Evolutionary conservation across 2,797 vertebrate species (phyloP), one percentile per base, ranked within the genome.

Genomic region (Hoplostethus atlanticus): DNA sequence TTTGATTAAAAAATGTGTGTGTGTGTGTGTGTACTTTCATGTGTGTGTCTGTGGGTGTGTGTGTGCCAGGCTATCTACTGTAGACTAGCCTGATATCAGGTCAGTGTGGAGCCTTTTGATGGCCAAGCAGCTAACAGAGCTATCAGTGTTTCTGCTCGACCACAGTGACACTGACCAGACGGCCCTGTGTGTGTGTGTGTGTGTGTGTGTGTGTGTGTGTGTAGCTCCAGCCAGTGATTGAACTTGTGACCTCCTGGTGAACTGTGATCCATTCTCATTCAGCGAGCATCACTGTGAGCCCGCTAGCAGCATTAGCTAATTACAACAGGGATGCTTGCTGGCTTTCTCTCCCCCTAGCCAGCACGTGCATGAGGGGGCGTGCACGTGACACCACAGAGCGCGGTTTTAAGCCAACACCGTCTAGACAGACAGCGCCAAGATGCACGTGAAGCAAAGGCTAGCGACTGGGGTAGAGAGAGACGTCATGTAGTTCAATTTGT

Each of bases 251-350:
- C 83, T 67, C 28, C 55, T 15, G 0, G 12, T 91, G 87, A 89
- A 91, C 89, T 77, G 77, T 2, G 1, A 16, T 69, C 52, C 28
- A 67, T 84, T 84, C 57, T 80, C 73, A 86, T 81, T 85, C 84
- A 83, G 30, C 9, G 55, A 78, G 69, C 71, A 55, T 80, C 57
- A 21, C 56, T 25, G 48, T 13, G 46, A 73, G 71, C 72, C 76
- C 64, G 60, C 81, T 74, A 64, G 71, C 81, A 60, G 56, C 60
- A 60, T 83, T 83, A 76, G 82, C 79, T 90, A 87, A 90, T 89
- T 89, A 88, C 82, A 84, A 78, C 77, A 73, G 77, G 75, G 79
- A 73, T 10, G 71, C 44, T 79, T 64, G 78, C 76, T 56, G 75
- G 51, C 76, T 55, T 51, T 57, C 13, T 62, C 7, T n/a, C 61